Percentiles rank a stretch among this genome's conserved stretches.
phyloP scores from a whole-genome alignment of 2,113 vertebrate species.

The Oostethus manadensis region DNA sequence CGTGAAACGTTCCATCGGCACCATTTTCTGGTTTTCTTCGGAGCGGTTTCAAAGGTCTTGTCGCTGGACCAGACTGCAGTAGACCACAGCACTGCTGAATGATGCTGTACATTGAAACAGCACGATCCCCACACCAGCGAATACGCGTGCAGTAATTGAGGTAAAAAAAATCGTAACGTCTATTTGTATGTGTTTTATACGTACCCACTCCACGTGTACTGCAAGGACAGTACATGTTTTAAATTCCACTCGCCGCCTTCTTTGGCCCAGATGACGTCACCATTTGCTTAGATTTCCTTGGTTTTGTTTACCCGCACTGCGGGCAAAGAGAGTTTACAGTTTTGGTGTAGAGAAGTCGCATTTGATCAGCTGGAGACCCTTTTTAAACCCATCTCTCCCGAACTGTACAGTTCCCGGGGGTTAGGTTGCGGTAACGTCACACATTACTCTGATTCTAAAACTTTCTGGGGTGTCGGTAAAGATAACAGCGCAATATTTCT shows the following conservation, averaged over 20 bases:
- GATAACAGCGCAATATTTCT: too few relatives aligned
- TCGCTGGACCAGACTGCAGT: too few relatives aligned
- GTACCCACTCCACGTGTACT: too few relatives aligned
- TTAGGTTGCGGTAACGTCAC: not conserved
- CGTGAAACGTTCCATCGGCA: not conserved
- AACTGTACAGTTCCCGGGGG: constrained; percentile 7
- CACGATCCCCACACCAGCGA: too few relatives aligned
- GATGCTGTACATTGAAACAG: too few relatives aligned
- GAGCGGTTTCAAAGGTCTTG: not conserved
- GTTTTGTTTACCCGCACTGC: not conserved
- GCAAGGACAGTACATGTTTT: too few relatives aligned
- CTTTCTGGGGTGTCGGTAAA: not conserved
- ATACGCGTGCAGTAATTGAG: too few relatives aligned
- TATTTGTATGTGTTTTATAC: too few relatives aligned
- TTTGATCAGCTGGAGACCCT: constrained; percentile 38
- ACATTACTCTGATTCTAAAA: not conserved
- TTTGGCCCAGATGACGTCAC: not conserved
- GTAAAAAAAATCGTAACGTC: too few relatives aligned
- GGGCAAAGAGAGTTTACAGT: not conserved
- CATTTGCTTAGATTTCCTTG: not conserved
- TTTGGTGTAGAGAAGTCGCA: constrained; percentile 8
- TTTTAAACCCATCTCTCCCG: not conserved
- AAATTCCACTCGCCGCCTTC: not conserved
- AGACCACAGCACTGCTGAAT: too few relatives aligned
- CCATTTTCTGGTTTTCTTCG: not conserved